Percentiles rank a stretch among this genome's conserved stretches.
These are phyloP conservation scores for Spea hammondii DNA, from an alignment of 2,797 vertebrate species.

Conservation along the genomic window DNA sequence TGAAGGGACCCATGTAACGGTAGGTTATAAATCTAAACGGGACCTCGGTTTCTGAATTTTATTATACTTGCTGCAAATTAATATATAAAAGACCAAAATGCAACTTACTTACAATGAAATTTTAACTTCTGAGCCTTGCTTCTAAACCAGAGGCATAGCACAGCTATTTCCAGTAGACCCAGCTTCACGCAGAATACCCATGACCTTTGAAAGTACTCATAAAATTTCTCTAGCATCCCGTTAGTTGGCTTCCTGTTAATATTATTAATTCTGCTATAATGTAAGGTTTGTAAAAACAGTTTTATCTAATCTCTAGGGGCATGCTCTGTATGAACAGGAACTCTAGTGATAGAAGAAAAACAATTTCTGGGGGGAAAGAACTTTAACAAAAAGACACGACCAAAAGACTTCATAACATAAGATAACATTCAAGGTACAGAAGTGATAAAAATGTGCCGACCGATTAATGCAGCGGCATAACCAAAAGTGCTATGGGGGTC, in stretches of 20 bases:
- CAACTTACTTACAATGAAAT: too few relatives aligned
- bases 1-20: too few relatives aligned
- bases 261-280: slow-evolving; percentile 37
- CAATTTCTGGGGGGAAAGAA: background rate
- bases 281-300: slow-evolving; percentile 19
- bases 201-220: slow-evolving; percentile 1
- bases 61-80: too few relatives aligned
- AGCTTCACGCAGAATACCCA: background rate
- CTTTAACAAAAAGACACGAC: background rate
- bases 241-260: slow-evolving; percentile 18
- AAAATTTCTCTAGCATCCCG: background rate
- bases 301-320: slow-evolving; percentile 10
- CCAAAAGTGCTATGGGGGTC: too few relatives aligned
- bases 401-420: too few relatives aligned
- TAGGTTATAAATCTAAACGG: too few relatives aligned
- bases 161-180: background rate
- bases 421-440: background rate
- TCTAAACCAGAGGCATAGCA: background rate
- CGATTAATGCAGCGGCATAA: too few relatives aligned
- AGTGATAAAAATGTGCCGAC: background rate
- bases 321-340: background rate
- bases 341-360: slow-evolving; percentile 6
- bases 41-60: too few relatives aligned
- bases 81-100: too few relatives aligned
- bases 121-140: background rate